A percentile compares a stretch with the other conserved stretches of the same genome.
Conservation (phyloP, 2,888 invertebrate genomes). For the Odontocerum albicorne region DNA sequence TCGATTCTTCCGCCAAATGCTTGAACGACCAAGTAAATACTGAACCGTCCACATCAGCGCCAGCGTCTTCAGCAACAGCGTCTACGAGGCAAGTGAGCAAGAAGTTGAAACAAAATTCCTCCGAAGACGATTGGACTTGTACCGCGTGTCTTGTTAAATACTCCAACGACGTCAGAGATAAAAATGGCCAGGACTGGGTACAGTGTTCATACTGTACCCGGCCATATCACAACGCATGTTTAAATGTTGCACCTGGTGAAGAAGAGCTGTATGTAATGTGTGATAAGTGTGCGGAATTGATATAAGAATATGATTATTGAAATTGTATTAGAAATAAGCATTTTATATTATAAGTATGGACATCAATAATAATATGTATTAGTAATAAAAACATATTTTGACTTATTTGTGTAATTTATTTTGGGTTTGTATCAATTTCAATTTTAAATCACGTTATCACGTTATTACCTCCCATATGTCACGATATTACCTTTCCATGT, state of each 20-base stretch:
- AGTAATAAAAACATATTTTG: slow-evolving; percentile 12
- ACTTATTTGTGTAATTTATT: slow-evolving; percentile 1
- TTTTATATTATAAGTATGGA: slow-evolving; percentile 6
- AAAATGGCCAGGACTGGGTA: slow-evolving; percentile 10
- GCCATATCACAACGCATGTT: slow-evolving; percentile 8
- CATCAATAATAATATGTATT: slow-evolving; percentile 6
- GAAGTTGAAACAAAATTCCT: slow-evolving; percentile 1
- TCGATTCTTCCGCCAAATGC: slow-evolving; percentile 4
- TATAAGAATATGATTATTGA: background rate
- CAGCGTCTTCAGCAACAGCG: background rate
- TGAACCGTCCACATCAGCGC: slow-evolving; percentile 3
- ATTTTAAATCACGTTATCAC: slow-evolving; percentile 7
- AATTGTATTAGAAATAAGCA: slow-evolving; percentile 9
- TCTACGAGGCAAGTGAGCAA: background rate
- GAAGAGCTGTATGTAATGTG: slow-evolving; percentile 10
- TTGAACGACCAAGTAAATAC: slow-evolving; percentile 7
- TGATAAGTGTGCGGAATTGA: slow-evolving; percentile 4
- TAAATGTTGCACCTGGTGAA: slow-evolving; percentile 7
- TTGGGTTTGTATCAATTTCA: slow-evolving; percentile 5
- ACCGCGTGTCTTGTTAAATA: background rate
- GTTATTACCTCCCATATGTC: slow-evolving; percentile 2
- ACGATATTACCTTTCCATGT: slow-evolving; percentile 8
- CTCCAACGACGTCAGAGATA: slow-evolving; percentile 6
- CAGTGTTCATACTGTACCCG: slow-evolving; percentile 7
- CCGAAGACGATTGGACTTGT: slow-evolving; percentile 6